Base-by-base conservation (phyloP, 2,797 vertebrate genomes). In the Acipenser oxyrinchus region DNA sequence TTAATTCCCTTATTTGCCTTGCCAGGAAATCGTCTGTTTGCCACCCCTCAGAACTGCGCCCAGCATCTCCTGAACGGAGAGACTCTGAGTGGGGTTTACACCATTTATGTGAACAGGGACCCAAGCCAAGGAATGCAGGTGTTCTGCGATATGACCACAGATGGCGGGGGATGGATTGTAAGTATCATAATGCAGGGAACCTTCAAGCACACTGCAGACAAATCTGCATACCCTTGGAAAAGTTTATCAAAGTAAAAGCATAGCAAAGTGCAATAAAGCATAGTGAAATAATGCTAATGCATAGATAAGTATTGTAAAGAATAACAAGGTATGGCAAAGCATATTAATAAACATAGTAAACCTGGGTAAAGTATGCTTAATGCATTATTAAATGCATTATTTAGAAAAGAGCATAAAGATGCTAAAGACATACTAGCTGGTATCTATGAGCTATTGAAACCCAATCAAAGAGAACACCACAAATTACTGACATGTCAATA, bases 121-220 rank as follows among this genome's bases (percentile, higher is more conserved):
- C 87, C 87, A 11, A 86, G 89, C 79, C 96, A 94, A 82, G 86
- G 92, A 6, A 74, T 98, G 68, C 95, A 94, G 64, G 96, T 99
- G 68, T 98, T 91, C 86, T 99, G 97, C 0, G 97, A 99, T 84
- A 99, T 99, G 97, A 87, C 79, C 77, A 98, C 94, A 0, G 94
- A 99, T 0, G 91, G 91, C 6, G 97, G 97, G 0, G 96, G 97
- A 73, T 99, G 97, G 97, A 96, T 97, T 67, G 97, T 99, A 83
- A 96, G 97, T 94, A 63, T 0, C 0, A 37, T 0, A 37, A 37
- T 37, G 37, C 37, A 37, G 37, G 37, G 37, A 37, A 37, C 37
- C 37, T 37, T 37, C 37, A 37, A 4, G 37, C 37, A 37, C 37
- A 37, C 37, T 37, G 37, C 37, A 37, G 37, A 37, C 37, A 37